phyloP scores from a whole-genome alignment of 2,888 invertebrate genomes.

The Zonitis immaculata region DNA sequence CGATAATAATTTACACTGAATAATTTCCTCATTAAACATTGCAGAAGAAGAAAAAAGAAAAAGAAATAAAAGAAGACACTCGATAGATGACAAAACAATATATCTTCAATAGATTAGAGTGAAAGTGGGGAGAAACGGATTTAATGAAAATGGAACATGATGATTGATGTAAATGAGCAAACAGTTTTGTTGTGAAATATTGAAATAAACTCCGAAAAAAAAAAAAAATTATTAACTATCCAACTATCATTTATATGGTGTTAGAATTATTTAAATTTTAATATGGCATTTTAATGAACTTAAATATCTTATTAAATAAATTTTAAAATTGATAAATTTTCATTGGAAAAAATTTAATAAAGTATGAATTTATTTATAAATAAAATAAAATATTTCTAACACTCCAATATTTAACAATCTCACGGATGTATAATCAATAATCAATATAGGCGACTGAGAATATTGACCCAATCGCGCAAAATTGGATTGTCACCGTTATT shows the following conservation, averaged over 20 bases:
- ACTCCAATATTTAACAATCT: conserved; percentile 32
- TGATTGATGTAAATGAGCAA: conserved; percentile 6
- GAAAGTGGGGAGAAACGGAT: conserved; percentile 3
- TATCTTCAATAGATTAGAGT: neutral
- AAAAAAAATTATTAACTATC: too few species aligned
- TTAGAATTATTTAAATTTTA: neutral
- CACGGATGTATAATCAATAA: conserved; percentile 27
- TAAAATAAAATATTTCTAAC: conserved; percentile 6
- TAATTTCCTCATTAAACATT: neutral
- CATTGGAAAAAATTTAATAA: too few species aligned
- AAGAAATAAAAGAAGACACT: neutral
- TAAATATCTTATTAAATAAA: too few species aligned
- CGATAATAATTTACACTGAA: conserved; percentile 4
- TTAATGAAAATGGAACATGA: conserved; percentile 6
- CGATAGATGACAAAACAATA: neutral
- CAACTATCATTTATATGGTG: neutral
- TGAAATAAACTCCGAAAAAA: too few species aligned
- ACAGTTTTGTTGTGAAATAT: conserved; percentile 2
- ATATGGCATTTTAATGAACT: neutral
- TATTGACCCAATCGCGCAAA: conserved; percentile 17
- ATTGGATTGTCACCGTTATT: conserved; percentile 17
- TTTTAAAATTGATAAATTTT: too few species aligned
- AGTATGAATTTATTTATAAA: too few species aligned
- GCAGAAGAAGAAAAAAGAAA: too few species aligned
- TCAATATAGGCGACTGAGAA: conserved; percentile 14